Conservation (phyloP, 2,888 invertebrate genomes). For the Leptopilina drosophilae region DNA sequence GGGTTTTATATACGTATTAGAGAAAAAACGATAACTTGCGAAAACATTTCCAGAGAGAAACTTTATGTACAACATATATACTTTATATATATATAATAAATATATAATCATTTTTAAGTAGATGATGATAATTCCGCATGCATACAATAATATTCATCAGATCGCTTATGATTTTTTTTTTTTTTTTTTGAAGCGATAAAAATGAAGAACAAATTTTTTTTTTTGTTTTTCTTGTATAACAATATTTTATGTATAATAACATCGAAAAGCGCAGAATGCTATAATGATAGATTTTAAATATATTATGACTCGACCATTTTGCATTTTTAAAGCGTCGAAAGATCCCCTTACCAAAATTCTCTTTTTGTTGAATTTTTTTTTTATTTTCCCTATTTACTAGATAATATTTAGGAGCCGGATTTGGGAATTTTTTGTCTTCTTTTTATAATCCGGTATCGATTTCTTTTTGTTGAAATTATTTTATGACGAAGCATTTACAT, state of each 20-base stretch:
- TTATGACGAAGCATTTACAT: neutral
- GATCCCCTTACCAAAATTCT: slow-evolving; percentile 22
- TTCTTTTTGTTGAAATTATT: neutral
- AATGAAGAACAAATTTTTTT: slow-evolving; percentile 15
- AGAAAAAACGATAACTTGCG: slow-evolving; percentile 39
- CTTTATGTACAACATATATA: slow-evolving; percentile 64
- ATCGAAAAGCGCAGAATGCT: slow-evolving; percentile 38
- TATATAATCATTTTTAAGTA: slow-evolving; percentile 60
- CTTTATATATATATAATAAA: slow-evolving; percentile 60
- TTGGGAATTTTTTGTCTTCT: neutral
- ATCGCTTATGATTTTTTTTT: neutral
- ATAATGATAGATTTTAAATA: slow-evolving; percentile 17
- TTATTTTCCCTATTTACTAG: neutral
- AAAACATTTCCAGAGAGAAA: slow-evolving; percentile 55
- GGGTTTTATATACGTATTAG: slow-evolving; percentile 12
- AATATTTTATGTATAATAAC: slow-evolving; percentile 4
- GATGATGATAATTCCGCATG: slow-evolving; percentile 49
- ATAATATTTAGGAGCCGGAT: neutral
- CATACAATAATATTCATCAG: slow-evolving; percentile 47
- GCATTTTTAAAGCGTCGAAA: slow-evolving; percentile 5
- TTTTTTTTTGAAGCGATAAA: neutral
- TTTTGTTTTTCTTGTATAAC: no score
- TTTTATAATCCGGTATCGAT: neutral
- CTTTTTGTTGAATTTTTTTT: neutral
- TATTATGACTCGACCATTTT: neutral